Evolutionary conservation across 2,797 vertebrate species (phyloP).

Genomic region (Synanceia verrucosa): DNA sequence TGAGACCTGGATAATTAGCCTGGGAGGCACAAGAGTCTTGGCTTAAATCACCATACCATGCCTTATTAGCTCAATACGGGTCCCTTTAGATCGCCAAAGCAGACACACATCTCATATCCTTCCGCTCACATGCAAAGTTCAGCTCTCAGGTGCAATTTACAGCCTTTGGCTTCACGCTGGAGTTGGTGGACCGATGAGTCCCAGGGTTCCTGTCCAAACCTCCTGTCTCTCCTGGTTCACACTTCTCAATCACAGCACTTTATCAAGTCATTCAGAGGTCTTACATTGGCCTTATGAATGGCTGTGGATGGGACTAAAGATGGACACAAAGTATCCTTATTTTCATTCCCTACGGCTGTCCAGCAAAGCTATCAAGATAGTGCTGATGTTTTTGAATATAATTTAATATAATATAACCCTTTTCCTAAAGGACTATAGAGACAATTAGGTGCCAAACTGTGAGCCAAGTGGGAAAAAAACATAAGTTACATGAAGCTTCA

Average conservation of each 20-base stretch:
- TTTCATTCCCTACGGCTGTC: no score
- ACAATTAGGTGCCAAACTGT: background rate
- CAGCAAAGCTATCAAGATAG: no score
- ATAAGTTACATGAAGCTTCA: slow-evolving; percentile 1
- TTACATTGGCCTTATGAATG: background rate
- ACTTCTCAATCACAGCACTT: background rate
- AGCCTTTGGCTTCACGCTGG: background rate
- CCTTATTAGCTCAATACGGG: slow-evolving; percentile 53
- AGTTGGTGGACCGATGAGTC: background rate
- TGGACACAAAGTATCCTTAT: no score
- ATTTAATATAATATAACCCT: background rate
- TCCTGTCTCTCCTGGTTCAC: background rate
- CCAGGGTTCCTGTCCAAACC: background rate
- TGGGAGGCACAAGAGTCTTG: slow-evolving; percentile 44
- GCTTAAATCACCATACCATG: slow-evolving; percentile 60
- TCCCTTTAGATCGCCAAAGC: slow-evolving; percentile 44
- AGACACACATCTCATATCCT: slow-evolving; percentile 18
- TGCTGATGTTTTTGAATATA: background rate
- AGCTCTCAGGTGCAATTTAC: slow-evolving; percentile 21
- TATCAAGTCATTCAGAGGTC: background rate
- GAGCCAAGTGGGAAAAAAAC: background rate
- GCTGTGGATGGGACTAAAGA: background rate
- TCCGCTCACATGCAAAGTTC: background rate
- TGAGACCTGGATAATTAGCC: slow-evolving; percentile 66
- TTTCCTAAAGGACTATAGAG: background rate